Evolutionary conservation across 2,113 vertebrate species (phyloP).

Genomic region (Etheostoma cragini): DNA sequence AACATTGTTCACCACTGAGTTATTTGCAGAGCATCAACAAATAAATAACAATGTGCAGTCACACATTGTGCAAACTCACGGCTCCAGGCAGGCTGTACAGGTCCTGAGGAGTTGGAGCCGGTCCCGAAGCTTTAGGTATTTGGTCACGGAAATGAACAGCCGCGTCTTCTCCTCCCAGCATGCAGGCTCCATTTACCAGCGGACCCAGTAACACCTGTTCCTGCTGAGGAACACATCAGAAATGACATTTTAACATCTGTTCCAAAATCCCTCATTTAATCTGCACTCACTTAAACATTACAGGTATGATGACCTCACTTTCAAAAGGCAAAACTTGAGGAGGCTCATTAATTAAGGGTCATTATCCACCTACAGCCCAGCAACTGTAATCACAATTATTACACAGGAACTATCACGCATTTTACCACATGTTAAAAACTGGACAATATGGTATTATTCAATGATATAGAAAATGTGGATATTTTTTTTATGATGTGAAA

Average conservation of each 20-base stretch:
- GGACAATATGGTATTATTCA: not conserved
- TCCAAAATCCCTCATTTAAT: slow-evolving; percentile 11
- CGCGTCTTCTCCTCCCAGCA: slow-evolving; percentile 33
- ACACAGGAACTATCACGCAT: not conserved
- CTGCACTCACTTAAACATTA: slow-evolving; percentile 19
- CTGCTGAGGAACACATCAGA: slow-evolving; percentile 33
- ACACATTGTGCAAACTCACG: slow-evolving; percentile 13
- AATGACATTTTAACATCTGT: slow-evolving; percentile 61
- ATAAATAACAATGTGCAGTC: slow-evolving; percentile 8
- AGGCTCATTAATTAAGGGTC: slow-evolving; percentile 30
- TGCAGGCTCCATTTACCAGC: slow-evolving; percentile 29
- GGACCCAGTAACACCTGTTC: slow-evolving; percentile 42
- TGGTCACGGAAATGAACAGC: slow-evolving; percentile 27
- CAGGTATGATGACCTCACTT: slow-evolving; percentile 22
- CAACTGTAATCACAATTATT: slow-evolving; percentile 7
- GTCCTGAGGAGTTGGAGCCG: slow-evolving; percentile 5
- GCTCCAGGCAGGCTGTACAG: not conserved
- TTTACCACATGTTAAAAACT: not conserved
- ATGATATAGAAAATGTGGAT: not conserved
- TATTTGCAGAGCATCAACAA: slow-evolving; percentile 23
- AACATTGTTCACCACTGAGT: slow-evolving; percentile 8
- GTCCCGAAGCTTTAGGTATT: slow-evolving; percentile 29
- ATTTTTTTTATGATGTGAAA: not conserved
- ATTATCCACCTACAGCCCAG: not conserved
- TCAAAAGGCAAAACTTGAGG: slow-evolving; percentile 42